These are phyloP conservation scores for Branchipolynoe longqiensis DNA, from an alignment of 2,888 invertebrate genomes.

Conservation along the genomic window DNA sequence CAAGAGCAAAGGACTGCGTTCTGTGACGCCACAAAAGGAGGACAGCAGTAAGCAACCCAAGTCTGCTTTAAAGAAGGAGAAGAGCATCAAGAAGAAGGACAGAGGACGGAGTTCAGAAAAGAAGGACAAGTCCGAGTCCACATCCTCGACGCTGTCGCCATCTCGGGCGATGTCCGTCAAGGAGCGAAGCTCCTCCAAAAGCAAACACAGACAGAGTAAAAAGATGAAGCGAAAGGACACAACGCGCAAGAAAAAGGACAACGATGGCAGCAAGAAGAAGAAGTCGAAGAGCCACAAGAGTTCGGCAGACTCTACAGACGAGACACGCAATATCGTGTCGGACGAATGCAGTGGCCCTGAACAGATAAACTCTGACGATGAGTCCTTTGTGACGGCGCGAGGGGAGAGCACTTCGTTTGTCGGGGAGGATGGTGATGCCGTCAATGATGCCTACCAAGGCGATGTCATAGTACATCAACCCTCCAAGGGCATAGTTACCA, in stretches of 20 bases:
- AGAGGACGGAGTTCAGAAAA: conserved; percentile 48
- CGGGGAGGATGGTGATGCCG: conserved; percentile 37
- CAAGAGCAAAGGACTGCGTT: not conserved
- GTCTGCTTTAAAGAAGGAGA: conserved; percentile 37
- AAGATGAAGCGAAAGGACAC: conserved; percentile 47
- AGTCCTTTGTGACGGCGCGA: conserved; percentile 67
- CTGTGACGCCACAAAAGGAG: not conserved
- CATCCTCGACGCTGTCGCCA: conserved; percentile 17
- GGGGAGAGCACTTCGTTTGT: conserved; percentile 57
- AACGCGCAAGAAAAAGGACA: conserved; percentile 42
- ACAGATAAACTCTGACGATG: conserved; percentile 54
- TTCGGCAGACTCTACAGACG: conserved; percentile 12
- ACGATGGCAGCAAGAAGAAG: conserved; percentile 37
- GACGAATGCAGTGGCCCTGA: conserved; percentile 20
- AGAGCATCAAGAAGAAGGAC: conserved; percentile 25
- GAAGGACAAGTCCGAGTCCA: conserved; percentile 14
- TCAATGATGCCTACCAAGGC: conserved; percentile 51
- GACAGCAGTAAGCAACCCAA: conserved; percentile 4
- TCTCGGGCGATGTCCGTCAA: conserved; percentile 23
- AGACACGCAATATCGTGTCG: conserved; percentile 60
- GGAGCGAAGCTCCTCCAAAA: not conserved
- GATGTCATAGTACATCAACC: conserved; percentile 52
- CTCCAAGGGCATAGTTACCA: conserved; percentile 27
- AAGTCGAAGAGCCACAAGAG: conserved; percentile 39
- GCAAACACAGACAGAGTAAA: conserved; percentile 38